Percentiles rank a stretch among this genome's conserved stretches.
Evolutionary conservation across 1,140 invertebrate genomes (phyloP).

Genomic region (Microplitis demolitor): DNA sequence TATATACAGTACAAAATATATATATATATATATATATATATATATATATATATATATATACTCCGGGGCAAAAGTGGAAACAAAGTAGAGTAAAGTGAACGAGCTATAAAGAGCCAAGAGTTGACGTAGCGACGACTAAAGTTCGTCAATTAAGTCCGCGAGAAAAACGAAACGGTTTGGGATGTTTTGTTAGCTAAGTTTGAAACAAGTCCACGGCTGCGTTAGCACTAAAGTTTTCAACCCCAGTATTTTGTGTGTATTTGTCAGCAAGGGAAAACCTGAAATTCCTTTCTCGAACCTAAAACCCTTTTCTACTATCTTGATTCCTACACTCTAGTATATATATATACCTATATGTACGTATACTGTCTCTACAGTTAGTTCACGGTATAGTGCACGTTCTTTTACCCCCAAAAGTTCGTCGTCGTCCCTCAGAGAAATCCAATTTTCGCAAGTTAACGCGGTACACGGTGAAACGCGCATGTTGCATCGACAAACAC

Average conservation of each 20-base stretch:
- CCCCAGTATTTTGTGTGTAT: slow-evolving; percentile 1
- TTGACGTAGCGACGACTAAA: slow-evolving; percentile 12
- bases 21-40: too few species aligned
- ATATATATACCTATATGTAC: too few species aligned
- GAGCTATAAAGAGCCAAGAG: not conserved
- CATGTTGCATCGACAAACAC: slow-evolving; percentile 6
- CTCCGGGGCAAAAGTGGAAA: not conserved
- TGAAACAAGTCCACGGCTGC: slow-evolving; percentile 1
- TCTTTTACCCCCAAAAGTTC: slow-evolving; percentile 12
- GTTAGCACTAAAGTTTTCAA: not conserved
- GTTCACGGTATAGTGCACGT: slow-evolving; percentile 11
- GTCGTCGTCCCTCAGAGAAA: slow-evolving; percentile 14
- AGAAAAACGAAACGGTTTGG: slow-evolving; percentile 6
- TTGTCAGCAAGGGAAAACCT: slow-evolving; percentile 4
- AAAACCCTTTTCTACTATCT: not conserved
- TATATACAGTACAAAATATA: too few species aligned
- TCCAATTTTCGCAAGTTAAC: slow-evolving; percentile 15
- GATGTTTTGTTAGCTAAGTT: slow-evolving; percentile 19
- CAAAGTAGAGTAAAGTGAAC: slow-evolving; percentile 1
- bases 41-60: too few species aligned
- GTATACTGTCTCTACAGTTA: not conserved
- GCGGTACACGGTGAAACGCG: not conserved
- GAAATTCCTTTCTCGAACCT: not conserved
- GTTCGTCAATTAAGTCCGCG: slow-evolving; percentile 17
- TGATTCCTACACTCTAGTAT: too few species aligned